Conservation (phyloP, 2,888 invertebrate genomes). For the Lasioglossum morio region DNA sequence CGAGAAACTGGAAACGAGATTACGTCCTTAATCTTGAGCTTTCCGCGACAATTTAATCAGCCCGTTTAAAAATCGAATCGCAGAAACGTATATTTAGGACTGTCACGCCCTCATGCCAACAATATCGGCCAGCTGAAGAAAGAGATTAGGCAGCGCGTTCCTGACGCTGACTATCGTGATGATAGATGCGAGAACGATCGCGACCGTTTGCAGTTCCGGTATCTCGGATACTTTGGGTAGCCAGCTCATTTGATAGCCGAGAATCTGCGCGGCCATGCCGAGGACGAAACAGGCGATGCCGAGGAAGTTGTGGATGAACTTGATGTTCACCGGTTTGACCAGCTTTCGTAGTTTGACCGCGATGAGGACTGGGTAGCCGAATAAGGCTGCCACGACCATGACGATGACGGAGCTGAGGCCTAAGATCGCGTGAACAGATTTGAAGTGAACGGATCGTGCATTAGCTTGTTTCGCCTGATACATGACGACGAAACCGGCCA, state of each 20-base stretch:
- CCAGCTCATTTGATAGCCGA: constrained; percentile 74
- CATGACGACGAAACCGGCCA: constrained; percentile 85
- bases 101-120: neutral
- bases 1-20: no score
- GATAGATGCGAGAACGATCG: constrained; percentile 60
- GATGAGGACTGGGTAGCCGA: constrained; percentile 86
- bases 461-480: constrained; percentile 80
- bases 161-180: constrained; percentile 72
- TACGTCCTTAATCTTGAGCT: neutral
- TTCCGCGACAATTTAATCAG: neutral
- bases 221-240: constrained; percentile 37
- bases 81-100: neutral
- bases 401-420: constrained; percentile 85
- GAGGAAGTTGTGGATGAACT: constrained; percentile 86
- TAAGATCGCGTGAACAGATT: constrained; percentile 73
- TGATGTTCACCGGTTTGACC: constrained; percentile 85
- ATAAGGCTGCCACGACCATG: constrained; percentile 84
- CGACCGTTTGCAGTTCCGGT: constrained; percentile 39
- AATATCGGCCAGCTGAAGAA: constrained; percentile 15
- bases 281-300: constrained; percentile 85
- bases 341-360: constrained; percentile 85
- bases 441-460: no score
- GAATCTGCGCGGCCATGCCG: constrained; percentile 85
- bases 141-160: constrained; percentile 70
- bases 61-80: neutral